Evolutionary conservation across 2,113 vertebrate genomes (phyloP), one percentile per base, ranked within the genome.

Genomic region (Microcebus ravelobensis): DNA sequence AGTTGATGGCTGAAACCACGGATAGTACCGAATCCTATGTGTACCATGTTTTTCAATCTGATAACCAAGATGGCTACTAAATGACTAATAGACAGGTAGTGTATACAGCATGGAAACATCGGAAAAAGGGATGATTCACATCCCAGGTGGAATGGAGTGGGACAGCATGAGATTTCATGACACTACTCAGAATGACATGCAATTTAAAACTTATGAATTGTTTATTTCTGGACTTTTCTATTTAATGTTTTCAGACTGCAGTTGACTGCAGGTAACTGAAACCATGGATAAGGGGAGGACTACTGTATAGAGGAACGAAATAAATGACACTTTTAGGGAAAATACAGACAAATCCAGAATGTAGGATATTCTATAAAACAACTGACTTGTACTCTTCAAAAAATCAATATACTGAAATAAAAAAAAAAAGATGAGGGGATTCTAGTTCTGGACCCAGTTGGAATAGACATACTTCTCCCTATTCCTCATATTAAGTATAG

Each of bases 291-390:
- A 71, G 71, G 27, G 71, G 73, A 27, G 8, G 73, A 48, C 27
- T 48, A 45, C 13, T 74, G 42, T 81, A 76, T 74, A 94, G 48
- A 94, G 34, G 73, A 90, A 52, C 6, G 29, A 95, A 50, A 68
- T 84, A 92, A 97, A 92, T 83, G 84, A 95, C 42, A 87, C 3
- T 20, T 57, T n/a, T 20, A 74, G 20, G 27, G 2, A 42, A 61
- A 27, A 39, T 18, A 14, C 39, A 96, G 18, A 85, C 29, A 89
- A 92, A 91, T 91, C 50, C 52, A 95, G 70, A 94, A 89, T 61
- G 12, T 91, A 82, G 12, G 6, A 34, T 74, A 93, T 36, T 92
- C 84, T 94, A 73, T 15, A 79, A 87, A 77, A 88, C 17, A 96
- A 90, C 21, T 70, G 59, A 87, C 18, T 59, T 39, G 3, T 71